Evolutionary conservation across 2,888 invertebrate species (phyloP), one percentile per base, ranked within the genome.

Genomic region (Epirrita christyi): DNA sequence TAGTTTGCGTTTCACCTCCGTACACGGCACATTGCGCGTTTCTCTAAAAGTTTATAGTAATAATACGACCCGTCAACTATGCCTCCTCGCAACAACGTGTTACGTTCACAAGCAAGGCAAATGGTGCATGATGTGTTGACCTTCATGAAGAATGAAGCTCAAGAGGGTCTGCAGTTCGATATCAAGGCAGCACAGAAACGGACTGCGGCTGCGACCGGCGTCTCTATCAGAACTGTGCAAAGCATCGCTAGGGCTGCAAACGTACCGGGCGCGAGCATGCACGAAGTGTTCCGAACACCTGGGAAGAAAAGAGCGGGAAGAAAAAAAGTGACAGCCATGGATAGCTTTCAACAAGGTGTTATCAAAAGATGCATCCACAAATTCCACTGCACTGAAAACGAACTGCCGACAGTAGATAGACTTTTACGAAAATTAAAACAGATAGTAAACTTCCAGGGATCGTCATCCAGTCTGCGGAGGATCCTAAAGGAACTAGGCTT

Each of bases 261-360:
- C 11, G 7, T 14, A 0, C 32, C 43, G 32, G 46, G 43, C 37
- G 36, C 48, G 10, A 51, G 29, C n/a, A 10, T 38, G 0, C 36
- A 37, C 42, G 15, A 49, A 4, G 64, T 64, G n/a, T 73, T 72
- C 48, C 60, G 70, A 34, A 73, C 72, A 43, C 72, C 72, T 8
- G 68, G 69, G 21, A 71, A 71, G 63, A 74, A 62, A 43, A 46
- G 72, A n/a, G 6, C 48, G 0, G 56, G 68, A 49, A 40, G 46
- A 14, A 73, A 72, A 51, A 58, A 55, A 27, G 56, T 76, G 0
- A 76, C 74, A 6, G 66, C 48, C 2, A 64, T 55, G 2, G 45
- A 53, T 36, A 50, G 42, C n/a, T 34, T 10, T 1, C 42, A 52
- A 5, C 13, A 14, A 15, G 50, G 61, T 9, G 9, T 52, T 10